Percentiles rank a stretch among this genome's conserved stretches.
Conservation (phyloP, 1,140 invertebrate genomes). For the Hylaeus volcanicus region DNA sequence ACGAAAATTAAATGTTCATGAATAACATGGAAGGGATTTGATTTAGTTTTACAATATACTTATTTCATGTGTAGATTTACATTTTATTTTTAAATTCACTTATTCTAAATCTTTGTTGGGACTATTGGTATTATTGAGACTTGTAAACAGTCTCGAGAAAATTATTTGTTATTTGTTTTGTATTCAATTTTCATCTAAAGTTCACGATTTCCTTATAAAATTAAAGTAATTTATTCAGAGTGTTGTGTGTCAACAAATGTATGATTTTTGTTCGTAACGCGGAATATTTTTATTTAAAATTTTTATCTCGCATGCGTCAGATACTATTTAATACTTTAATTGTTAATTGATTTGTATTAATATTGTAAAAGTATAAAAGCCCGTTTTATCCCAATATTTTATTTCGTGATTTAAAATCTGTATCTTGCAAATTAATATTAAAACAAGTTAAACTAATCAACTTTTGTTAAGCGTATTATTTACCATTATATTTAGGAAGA, state of each 20-base stretch:
- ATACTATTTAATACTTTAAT: neutral
- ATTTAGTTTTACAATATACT: neutral
- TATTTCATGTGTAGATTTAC: neutral
- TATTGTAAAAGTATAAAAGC: too few relatives aligned
- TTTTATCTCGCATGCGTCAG: too few relatives aligned
- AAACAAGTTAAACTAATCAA: neutral
- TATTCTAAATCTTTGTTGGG: neutral
- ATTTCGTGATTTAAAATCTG: too few relatives aligned
- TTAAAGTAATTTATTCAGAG: neutral
- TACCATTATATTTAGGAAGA: too few relatives aligned
- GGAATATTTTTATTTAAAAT: neutral
- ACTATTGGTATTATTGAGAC: neutral
- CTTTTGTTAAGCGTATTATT: too few relatives aligned
- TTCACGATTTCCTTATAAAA: too few relatives aligned
- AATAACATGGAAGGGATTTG: neutral
- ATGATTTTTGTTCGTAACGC: too few relatives aligned
- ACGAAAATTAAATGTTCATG: neutral
- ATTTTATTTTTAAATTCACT: neutral
- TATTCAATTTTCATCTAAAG: too few relatives aligned
- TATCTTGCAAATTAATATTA: neutral
- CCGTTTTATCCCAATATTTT: too few relatives aligned
- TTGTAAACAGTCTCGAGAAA: neutral
- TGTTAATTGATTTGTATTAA: too few relatives aligned
- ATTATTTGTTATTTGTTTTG: too few relatives aligned
- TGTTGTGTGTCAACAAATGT: neutral